Percentiles rank a stretch among this genome's conserved stretches.
These are phyloP conservation scores for Frankliniella intonsa DNA, from an alignment of 2,888 invertebrate genomes.

Conservation along the genomic window DNA sequence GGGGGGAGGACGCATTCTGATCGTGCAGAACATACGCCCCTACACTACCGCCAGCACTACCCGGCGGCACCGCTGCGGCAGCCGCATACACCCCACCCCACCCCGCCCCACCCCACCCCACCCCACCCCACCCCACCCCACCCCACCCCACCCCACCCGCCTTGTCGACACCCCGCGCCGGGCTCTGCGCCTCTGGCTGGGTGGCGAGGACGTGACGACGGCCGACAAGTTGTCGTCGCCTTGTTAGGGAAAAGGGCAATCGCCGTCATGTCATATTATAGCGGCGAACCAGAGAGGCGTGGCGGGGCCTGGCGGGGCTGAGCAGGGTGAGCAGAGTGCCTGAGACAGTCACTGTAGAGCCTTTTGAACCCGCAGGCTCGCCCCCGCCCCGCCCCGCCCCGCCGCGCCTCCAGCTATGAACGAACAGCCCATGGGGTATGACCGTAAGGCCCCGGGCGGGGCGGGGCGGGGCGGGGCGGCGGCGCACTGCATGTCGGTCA, in stretches of 20 bases:
- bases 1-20: too few species aligned
- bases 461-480: not conserved
- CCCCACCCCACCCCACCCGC: not conserved
- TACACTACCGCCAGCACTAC: not conserved
- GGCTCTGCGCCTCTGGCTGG: too few species aligned
- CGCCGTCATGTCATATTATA: not conserved
- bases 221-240: not conserved
- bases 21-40: too few species aligned
- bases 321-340: too few species aligned
- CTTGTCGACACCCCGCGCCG: too few species aligned
- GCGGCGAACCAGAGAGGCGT: not conserved
- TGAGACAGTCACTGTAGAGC: too few species aligned
- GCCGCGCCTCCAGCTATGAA: too few species aligned
- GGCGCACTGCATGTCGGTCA: too few species aligned
- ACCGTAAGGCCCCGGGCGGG: not conserved
- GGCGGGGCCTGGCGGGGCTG: not conserved
- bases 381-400: too few species aligned
- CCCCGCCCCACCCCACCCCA: not conserved
- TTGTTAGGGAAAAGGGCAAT: constrained; percentile 11
- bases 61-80: not conserved
- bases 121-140: not conserved
- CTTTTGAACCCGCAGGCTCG: too few species aligned
- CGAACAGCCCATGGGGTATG: not conserved
- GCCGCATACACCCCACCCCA: not conserved
- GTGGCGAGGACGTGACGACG: not conserved